Conservation (phyloP, 2,888 invertebrate genomes). For the Campaea margaritaria region DNA sequence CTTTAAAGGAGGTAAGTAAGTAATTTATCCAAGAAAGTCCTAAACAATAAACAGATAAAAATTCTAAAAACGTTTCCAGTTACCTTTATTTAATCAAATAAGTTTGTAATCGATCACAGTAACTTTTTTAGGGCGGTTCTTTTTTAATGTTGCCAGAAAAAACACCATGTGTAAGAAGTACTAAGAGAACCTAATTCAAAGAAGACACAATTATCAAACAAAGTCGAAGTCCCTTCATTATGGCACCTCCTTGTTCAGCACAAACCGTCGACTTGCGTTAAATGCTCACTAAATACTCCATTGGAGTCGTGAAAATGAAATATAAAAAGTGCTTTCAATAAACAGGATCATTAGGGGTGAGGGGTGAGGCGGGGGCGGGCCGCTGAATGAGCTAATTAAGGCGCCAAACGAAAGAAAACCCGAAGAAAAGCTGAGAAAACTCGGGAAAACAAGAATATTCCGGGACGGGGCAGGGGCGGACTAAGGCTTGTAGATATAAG, state of each 20-base stretch:
- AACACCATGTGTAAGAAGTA: neutral
- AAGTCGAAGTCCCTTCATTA: constrained; percentile 22
- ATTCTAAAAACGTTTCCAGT: too few relatives aligned
- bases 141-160: too few relatives aligned
- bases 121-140: too few relatives aligned
- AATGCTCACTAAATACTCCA: constrained; percentile 72
- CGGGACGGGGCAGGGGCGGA: constrained; percentile 58
- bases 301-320: constrained; percentile 72
- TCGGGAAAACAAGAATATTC: constrained; percentile 83
- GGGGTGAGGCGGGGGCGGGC: constrained; percentile 51
- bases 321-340: constrained; percentile 82
- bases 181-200: neutral
- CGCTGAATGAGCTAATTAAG: constrained; percentile 84
- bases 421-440: constrained; percentile 83
- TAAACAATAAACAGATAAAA: too few relatives aligned
- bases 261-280: constrained; percentile 44
- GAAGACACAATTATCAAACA: constrained; percentile 26
- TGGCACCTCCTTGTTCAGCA: constrained; percentile 24
- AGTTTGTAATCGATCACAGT: too few relatives aligned
- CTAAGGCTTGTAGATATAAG: constrained; percentile 29
- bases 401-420: constrained; percentile 81
- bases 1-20: too few relatives aligned
- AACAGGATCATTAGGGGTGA: constrained; percentile 77
- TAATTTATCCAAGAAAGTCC: too few relatives aligned
- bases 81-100: too few relatives aligned